Base-by-base conservation (phyloP, 2,888 invertebrate genomes). In the Cecidostiba fungosa region DNA sequence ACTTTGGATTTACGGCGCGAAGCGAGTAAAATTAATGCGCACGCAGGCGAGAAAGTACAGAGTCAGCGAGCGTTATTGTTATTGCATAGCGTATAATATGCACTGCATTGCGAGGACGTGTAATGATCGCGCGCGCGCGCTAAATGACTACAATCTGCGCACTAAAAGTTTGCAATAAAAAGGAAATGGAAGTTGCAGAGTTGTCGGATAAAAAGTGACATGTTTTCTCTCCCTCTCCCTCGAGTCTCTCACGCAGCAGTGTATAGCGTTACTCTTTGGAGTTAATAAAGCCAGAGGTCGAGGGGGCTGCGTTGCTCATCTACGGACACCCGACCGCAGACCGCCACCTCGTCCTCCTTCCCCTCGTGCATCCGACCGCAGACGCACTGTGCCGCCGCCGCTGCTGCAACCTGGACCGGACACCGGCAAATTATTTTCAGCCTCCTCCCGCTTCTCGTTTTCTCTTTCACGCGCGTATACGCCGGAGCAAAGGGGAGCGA, bases 341-440 rank as follows among this genome's bases (percentile, higher is more conserved):
- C 89, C 66, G 39, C 66, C 66, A 43, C 70, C 84, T 85, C 74
- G 78, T 85, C 85, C 86, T 83, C 81, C 72, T 5, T 83, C 84
- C 80, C 83, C 84, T 78, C 66, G 78, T 86, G 81, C 50, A 19
- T 50, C 66, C 78, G 66, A 78, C 78, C 78, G 78, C 88, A 89
- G 89, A 91, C 91, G 91, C 66, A 59, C 59, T 12, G 36, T 26
- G n/a, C n/a, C n/a, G n/a, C n/a, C n/a, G n/a, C n/a, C n/a, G n/a
- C n/a, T n/a, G n/a, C n/a, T 90, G 91, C 89, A 88, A 89, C 89
- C 89, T 87, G 88, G 81, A 87, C 88, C 88, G 90, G 89, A 91
- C 90, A 90, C 91, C 91, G 91, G 91, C 91, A 92, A 91, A 91
- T 92, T 91, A 92, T 92, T 92, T 92, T 90, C 90, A 66, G 36